These are phyloP conservation scores for Parazoanthus atlanticus DNA, from an alignment of 92 coral and sea anemone species.

Conservation along the genomic window DNA sequence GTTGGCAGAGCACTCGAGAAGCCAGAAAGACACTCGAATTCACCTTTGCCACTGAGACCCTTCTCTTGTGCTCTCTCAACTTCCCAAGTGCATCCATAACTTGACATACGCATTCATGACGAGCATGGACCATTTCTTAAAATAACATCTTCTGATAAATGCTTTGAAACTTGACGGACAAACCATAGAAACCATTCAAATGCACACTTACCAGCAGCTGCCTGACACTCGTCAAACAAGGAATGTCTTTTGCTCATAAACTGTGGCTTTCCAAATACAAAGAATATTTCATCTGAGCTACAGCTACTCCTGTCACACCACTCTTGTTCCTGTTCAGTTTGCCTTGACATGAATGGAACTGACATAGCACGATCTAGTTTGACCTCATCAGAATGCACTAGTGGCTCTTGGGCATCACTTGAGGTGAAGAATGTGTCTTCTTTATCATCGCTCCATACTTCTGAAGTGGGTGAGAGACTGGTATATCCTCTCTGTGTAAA, in stretches of 20 bases:
- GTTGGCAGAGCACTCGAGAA: neutral
- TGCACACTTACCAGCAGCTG: constrained; percentile 77
- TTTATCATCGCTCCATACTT: constrained; percentile 26
- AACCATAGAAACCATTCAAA: neutral
- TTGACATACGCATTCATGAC: no score
- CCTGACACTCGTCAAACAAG: constrained; percentile 89
- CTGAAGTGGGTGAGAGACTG: constrained; percentile 35
- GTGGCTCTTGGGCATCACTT: constrained; percentile 7
- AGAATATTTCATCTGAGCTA: constrained; percentile 78
- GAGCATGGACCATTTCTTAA: neutral
- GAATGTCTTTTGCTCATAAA: constrained; percentile 53
- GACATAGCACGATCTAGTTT: constrained; percentile 24
- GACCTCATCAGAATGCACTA: neutral
- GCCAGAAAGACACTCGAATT: no score
- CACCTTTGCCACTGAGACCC: neutral
- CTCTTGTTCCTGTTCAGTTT: constrained; percentile 44
- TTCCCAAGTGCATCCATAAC: neutral
- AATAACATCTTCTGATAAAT: no score
- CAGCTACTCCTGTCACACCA: constrained; percentile 68
- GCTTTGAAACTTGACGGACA: no score
- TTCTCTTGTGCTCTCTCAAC: neutral
- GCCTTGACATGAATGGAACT: constrained; percentile 5
- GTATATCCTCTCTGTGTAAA: constrained; percentile 36
- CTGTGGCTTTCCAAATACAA: constrained; percentile 72
- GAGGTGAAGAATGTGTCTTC: constrained; percentile 32